A percentile compares a stretch with the other conserved stretches of the same genome.
Conservation (phyloP, 2,797 vertebrate species). For the Distichodus sexfasciatus region DNA sequence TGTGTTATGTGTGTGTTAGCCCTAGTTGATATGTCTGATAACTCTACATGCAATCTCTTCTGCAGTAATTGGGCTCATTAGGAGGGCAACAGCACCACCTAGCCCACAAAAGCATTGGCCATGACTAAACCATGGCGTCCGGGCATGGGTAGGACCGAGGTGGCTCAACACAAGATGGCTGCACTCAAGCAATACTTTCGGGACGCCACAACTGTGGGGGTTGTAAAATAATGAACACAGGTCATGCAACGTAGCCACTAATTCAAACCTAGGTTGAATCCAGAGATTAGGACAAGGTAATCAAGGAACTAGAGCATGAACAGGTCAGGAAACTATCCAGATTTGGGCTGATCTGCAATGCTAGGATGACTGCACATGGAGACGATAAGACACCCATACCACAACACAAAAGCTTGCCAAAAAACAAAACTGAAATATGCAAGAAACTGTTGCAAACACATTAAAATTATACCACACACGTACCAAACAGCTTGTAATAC, state of each 20-base stretch:
- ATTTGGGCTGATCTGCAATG: not conserved
- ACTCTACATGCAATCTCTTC: not conserved
- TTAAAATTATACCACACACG: too few species aligned
- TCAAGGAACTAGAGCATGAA: not conserved
- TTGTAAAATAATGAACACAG: conserved; percentile 33
- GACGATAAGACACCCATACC: not conserved
- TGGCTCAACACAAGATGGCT: not conserved
- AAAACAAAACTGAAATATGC: not conserved
- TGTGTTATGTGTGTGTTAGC: too few species aligned
- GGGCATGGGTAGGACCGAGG: not conserved
- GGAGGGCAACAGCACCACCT: conserved; percentile 50
- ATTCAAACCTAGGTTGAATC: conserved; percentile 1
- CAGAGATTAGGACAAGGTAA: not conserved
- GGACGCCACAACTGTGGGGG: conserved; percentile 13
- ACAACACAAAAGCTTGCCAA: not conserved
- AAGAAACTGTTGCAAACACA: too few species aligned
- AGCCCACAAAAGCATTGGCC: conserved; percentile 24
- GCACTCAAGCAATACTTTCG: conserved; percentile 1
- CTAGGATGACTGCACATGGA: not conserved
- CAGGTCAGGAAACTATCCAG: not conserved
- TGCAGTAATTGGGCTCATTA: conserved; percentile 42
- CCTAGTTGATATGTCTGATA: too few species aligned
- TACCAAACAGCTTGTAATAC: too few species aligned
- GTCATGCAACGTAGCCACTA: conserved; percentile 26
- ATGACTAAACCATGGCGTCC: conserved; percentile 35